Evolutionary conservation across 35 echinoderm and acorn worm species (phyloP).

Genomic region (Hemicentrotus pulcherrimus): DNA sequence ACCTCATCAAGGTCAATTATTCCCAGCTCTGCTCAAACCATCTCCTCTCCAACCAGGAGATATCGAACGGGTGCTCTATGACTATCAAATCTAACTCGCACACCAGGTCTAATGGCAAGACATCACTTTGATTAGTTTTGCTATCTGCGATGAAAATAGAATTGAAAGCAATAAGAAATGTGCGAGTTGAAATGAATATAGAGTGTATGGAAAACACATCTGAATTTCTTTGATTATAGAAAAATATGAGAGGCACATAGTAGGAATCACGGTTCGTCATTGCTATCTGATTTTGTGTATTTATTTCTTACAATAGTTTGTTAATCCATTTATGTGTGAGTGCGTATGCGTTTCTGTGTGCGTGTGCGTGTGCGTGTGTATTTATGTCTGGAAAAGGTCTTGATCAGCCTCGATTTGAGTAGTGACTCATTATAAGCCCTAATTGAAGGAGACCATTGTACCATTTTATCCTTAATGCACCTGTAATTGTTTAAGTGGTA

Average conservation of each 20-base stretch:
- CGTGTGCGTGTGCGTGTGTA: no score
- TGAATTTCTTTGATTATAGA: neutral
- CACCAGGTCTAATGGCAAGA: neutral
- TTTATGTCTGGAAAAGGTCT: no score
- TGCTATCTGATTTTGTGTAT: neutral
- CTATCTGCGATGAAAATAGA: neutral
- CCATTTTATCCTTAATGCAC: neutral
- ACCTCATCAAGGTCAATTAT: constrained; percentile 7
- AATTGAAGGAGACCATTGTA: neutral
- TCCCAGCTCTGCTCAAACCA: neutral
- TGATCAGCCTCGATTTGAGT: neutral
- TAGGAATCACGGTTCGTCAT: neutral
- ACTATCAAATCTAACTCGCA: neutral
- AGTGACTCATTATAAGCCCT: neutral
- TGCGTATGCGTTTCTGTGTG: neutral
- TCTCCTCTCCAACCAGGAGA: neutral
- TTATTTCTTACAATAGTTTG: neutral
- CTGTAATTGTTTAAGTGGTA: neutral
- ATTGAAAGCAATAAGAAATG: neutral
- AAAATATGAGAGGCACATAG: neutral
- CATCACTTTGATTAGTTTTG: neutral
- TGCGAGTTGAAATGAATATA: neutral
- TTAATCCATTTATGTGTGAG: neutral
- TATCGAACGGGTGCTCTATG: neutral
- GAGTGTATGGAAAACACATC: neutral